A percentile compares a stretch with the other conserved stretches of the same genome.
Evolutionary conservation across 2,113 vertebrate species (phyloP).

Genomic region (Sciurus niger): DNA sequence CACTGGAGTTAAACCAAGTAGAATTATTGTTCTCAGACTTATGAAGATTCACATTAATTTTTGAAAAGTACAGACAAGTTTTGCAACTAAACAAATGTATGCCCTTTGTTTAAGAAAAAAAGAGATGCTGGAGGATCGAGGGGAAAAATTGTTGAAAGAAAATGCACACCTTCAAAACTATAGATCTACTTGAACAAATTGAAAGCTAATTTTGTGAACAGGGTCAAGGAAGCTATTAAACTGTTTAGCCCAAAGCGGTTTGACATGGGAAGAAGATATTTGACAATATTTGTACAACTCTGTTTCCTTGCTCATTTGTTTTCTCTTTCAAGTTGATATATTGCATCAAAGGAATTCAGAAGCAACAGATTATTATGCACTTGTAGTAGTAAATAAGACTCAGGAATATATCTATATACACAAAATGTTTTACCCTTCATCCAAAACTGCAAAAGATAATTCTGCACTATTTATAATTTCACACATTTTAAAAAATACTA

Average conservation of each 20-base stretch:
- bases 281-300: slow-evolving; percentile 37
- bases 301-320: slow-evolving; percentile 6
- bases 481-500: neutral
- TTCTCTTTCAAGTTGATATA: neutral
- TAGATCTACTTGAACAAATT: neutral
- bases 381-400: slow-evolving; percentile 18
- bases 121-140: neutral
- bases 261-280: neutral
- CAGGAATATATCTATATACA: neutral
- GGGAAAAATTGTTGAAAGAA: neutral
- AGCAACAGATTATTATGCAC: neutral
- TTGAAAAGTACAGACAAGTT: slow-evolving; percentile 70
- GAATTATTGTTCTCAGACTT: slow-evolving; percentile 73
- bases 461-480: neutral
- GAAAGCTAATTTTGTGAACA: slow-evolving; percentile 44
- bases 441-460: neutral
- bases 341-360: neutral
- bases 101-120: slow-evolving; percentile 67
- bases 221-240: slow-evolving; percentile 33
- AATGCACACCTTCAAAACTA: neutral
- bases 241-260: slow-evolving; percentile 19
- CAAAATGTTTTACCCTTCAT: neutral
- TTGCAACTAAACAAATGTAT: slow-evolving; percentile 57
- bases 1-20: slow-evolving; percentile 77
- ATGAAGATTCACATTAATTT: slow-evolving; percentile 82